These are phyloP conservation scores for Tamias sibiricus DNA, from an alignment of 2,113 vertebrate species.

Conservation along the genomic window DNA sequence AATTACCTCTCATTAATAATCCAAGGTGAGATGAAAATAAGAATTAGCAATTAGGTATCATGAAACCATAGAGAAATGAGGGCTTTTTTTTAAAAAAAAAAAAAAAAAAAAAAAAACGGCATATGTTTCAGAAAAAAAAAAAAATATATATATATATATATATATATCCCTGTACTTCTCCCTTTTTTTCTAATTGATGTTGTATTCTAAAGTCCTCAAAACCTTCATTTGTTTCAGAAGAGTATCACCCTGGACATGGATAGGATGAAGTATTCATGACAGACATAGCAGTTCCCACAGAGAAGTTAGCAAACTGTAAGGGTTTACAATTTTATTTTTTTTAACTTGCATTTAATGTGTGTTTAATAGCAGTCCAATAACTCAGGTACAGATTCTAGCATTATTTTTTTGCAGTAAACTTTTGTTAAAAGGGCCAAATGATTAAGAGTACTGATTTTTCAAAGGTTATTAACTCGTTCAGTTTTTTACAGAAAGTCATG, in stretches of 20 bases:
- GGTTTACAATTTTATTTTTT: background rate
- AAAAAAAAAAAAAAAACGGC: background rate
- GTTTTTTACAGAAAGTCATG: background rate
- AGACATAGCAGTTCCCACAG: background rate
- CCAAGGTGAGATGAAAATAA: background rate
- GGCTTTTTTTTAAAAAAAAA: background rate
- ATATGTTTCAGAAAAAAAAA: background rate
- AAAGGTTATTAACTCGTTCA: background rate
- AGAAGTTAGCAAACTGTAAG: background rate
- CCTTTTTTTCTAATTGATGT: background rate
- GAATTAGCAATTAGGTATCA: background rate
- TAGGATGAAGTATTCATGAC: background rate
- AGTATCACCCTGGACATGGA: background rate
- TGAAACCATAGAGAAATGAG: background rate
- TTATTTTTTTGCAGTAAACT: background rate
- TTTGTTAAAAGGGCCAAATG: background rate
- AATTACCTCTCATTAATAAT: background rate
- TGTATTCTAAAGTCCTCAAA: conserved; percentile 45
- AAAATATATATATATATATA: too few relatives aligned
- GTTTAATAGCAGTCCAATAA: background rate
- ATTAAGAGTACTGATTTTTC: background rate
- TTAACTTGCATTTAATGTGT: background rate
- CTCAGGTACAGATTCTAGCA: background rate
- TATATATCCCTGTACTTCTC: background rate
- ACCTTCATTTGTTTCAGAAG: background rate